Base-by-base conservation (phyloP, 1,140 invertebrate genomes). In the Drosophila nikananu region DNA sequence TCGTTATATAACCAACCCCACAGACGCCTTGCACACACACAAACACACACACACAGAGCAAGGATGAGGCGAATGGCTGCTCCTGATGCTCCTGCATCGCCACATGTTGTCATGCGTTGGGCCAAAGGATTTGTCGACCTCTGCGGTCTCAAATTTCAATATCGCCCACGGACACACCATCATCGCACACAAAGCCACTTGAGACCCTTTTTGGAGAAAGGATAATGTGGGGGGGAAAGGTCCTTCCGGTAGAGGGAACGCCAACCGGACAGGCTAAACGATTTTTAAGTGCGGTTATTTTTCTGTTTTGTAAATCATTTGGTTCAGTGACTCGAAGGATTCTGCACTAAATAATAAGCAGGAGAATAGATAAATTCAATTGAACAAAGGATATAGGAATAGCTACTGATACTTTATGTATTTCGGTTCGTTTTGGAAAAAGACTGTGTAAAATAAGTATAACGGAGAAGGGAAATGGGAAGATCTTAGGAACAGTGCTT, bases 91-190 rank as follows among this genome's bases (percentile, higher is more conserved):
- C 49, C 39, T 67, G 67, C 67, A 55, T 35, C 23, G 81, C 76
- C 81, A 80, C 76, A 82, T 77, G 77, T 74, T 77, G 67, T 71
- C 37, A 66, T 54, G 48, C 48, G 80, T 79, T 71, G 77, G 57
- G 66, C 62, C 66, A 68, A 71, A 71, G 80, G 57, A 68, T 73
- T 73, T 71, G 67, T 71, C 67, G 67, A 71, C 67, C 67, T 71
- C 67, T 71, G 67, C 62, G 65, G 81, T 84, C 68, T 84, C 82
- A 42, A 52, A 84, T 84, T 84, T 83, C 80, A 83, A 83, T 83
- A 83, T 79, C 73, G 57, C 41, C 54, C 61, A 77, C 60, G 67
- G 73, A 70, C 67, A 70, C 66, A 42, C 60, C 52, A 54, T 52
- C 52, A 54, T 39, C 51, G 32, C 58, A 62, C 52, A 61, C 55